phyloP scores from a whole-genome alignment of 2,113 vertebrate genomes.

The Coracopsis vasa region DNA sequence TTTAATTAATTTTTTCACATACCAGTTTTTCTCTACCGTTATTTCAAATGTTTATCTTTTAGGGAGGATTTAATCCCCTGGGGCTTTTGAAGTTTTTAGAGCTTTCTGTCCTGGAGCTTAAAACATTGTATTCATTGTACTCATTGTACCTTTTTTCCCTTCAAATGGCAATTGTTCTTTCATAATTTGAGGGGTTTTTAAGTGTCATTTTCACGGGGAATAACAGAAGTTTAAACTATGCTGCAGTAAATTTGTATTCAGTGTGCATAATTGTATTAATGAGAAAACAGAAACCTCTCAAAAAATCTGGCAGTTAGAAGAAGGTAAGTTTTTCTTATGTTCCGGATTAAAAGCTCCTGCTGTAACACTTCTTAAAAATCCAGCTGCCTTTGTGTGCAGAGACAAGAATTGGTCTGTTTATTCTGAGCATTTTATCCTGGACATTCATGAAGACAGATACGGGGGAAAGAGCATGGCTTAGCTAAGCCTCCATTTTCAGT shows the following conservation, averaged over 20 bases:
- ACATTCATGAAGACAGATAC: not conserved
- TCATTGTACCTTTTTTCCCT: not conserved
- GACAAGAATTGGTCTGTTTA: not conserved
- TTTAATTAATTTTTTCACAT: not conserved
- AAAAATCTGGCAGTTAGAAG: not conserved
- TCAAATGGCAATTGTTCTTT: not conserved
- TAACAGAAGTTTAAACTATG: not conserved
- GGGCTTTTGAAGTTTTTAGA: not conserved
- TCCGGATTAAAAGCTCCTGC: not conserved
- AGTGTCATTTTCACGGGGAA: not conserved
- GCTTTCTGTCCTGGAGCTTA: not conserved
- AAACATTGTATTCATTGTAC: not conserved
- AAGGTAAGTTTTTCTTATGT: not conserved
- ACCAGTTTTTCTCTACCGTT: not conserved
- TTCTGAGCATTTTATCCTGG: not conserved
- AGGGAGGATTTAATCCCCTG: not conserved
- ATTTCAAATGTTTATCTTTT: not conserved
- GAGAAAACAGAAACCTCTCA: not conserved
- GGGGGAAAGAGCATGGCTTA: not conserved
- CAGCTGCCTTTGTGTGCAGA: not conserved
- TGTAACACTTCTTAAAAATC: not conserved
- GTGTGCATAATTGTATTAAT: not conserved
- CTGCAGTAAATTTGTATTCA: not conserved
- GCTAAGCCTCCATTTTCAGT: not conserved
- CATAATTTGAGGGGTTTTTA: not conserved